Conservation (phyloP, 1,140 invertebrate genomes). For the Orchesella cincta region DNA sequence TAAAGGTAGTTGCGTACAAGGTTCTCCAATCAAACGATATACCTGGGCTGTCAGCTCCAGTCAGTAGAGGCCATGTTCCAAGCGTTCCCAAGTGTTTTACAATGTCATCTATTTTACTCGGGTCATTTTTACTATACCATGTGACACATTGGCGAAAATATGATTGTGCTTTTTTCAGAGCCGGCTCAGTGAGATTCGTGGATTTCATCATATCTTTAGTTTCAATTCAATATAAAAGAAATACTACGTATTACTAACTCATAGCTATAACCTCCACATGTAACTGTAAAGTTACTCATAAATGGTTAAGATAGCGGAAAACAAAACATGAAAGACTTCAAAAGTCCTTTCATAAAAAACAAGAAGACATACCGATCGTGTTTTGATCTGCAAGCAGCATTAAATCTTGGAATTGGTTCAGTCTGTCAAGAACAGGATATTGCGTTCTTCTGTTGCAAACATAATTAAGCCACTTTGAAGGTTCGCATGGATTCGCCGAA, state of each 20-base stretch:
- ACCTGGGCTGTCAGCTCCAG: not conserved
- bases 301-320: not conserved
- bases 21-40: not conserved
- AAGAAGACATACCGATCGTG: slow-evolving; percentile 13
- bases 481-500: slow-evolving; percentile 5
- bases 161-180: not conserved
- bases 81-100: not conserved
- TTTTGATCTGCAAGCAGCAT: not conserved
- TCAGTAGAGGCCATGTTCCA: slow-evolving; percentile 8
- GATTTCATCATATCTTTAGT: not conserved
- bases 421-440: not conserved
- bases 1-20: not conserved
- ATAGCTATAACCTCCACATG: too few species aligned
- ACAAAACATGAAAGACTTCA: not conserved
- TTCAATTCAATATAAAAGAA: too few species aligned
- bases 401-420: slow-evolving; percentile 19
- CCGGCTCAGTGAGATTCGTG: not conserved
- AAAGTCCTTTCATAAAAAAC: not conserved
- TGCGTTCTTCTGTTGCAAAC: slow-evolving; percentile 14
- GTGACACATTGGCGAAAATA: slow-evolving; percentile 22
- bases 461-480: slow-evolving; percentile 11
- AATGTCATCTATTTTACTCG: slow-evolving; percentile 10
- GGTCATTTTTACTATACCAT: slow-evolving; percentile 12
- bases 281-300: not conserved
- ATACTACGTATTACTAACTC: too few species aligned